Base-by-base conservation (phyloP, 2,113 vertebrate species). In the Anhinga anhinga region DNA sequence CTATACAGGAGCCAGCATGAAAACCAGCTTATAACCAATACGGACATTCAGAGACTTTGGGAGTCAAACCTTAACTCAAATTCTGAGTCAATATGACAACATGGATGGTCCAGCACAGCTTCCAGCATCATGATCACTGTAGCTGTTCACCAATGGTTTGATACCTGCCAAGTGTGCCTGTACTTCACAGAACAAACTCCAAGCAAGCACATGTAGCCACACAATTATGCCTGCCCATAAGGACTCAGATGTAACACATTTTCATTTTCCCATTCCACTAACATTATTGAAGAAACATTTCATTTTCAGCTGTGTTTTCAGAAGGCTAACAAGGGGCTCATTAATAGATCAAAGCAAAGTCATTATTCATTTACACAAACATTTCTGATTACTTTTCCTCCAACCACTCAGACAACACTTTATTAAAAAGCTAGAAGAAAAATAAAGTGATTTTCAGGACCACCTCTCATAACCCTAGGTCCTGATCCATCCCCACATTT, bases 331-430 rank as follows among this genome's bases (percentile, higher is more conserved):
- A 91, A 90, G 92, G 53, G 62, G 45, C 82, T 93, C 69, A 86
- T 94, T 87, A 95, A 95, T 86, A 74, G 79, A 87, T 96, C 93
- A 95, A 96, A 91, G 62, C n/a, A 38, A 95, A 95, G 55, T 63
- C 89, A 42, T 63, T 81, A 73, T 90, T 96, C 74, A 95, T 90
- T 94, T 92, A 86, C 84, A 92, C 91, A 94, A 96, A 93, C 93
- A 96, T 90, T 96, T 88, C 86, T 82, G 74, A 95, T 96, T 96
- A 91, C n/a, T 83, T 86, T 55, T 90, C 30, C 55, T 88, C 66
- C 3, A 2, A 73, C 49, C 77, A 73, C 42, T 85, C 82, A 95
- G 82, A 94, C 45, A 85, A 78, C 36, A 9, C 13, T 86, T 92
- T 87, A 78, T 87, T 82, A 56, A 94, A 95, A 92, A 80, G 14